These are phyloP conservation scores for Idaea straminata DNA, from an alignment of 2,888 invertebrate genomes.

Conservation along the genomic window DNA sequence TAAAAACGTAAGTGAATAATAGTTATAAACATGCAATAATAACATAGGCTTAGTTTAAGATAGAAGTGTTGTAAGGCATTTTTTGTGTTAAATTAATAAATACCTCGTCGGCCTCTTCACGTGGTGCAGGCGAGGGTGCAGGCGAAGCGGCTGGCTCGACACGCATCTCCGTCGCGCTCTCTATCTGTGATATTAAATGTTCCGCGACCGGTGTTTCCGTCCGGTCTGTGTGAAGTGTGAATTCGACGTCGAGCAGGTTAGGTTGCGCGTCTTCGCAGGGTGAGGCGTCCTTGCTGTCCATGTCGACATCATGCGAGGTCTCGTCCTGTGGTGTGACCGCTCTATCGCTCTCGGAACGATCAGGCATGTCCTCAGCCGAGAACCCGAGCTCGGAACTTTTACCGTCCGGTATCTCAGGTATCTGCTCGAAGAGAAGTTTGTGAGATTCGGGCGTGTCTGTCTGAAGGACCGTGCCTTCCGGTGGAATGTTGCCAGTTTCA, in stretches of 20 bases:
- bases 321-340: conserved; percentile 61
- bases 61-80: too few species aligned
- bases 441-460: conserved; percentile 77
- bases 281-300: conserved; percentile 60
- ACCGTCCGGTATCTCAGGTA: conserved; percentile 75
- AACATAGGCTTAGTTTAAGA: too few species aligned
- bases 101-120: too few species aligned
- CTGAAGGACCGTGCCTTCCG: conserved; percentile 51
- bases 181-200: too few species aligned
- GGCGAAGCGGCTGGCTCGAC: too few species aligned
- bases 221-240: too few species aligned
- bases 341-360: conserved; percentile 61
- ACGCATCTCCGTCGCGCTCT: too few species aligned
- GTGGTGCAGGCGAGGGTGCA: too few species aligned
- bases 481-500: conserved; percentile 50
- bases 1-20: background rate
- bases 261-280: conserved; percentile 38
- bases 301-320: conserved; percentile 59
- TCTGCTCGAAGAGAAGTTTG: conserved; percentile 73
- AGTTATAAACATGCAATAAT: too few species aligned
- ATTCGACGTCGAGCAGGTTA: too few species aligned
- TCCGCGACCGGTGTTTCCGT: too few species aligned
- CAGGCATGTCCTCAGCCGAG: conserved; percentile 59
- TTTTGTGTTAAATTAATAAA: too few species aligned
- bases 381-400: conserved; percentile 74